These are phyloP conservation scores for Leptothorax acervorum DNA, from an alignment of 2,888 invertebrate species.

Conservation along the genomic window DNA sequence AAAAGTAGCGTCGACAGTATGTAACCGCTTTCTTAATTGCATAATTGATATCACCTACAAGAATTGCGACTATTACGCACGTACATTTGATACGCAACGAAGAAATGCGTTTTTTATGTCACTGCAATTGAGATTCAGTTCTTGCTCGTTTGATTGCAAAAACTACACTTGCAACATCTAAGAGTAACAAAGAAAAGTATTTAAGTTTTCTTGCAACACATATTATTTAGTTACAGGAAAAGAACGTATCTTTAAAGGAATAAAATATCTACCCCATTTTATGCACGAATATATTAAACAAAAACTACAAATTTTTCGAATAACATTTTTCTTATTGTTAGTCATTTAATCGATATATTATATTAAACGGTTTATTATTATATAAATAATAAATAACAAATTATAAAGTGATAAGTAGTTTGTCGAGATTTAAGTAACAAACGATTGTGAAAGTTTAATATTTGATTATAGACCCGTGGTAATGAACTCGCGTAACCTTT, in stretches of 20 bases:
- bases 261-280: neutral
- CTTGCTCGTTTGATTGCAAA: neutral
- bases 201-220: neutral
- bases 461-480: conserved; percentile 6
- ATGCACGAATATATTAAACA: neutral
- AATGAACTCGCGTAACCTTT: conserved; percentile 47
- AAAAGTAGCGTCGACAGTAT: neutral
- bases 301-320: neutral
- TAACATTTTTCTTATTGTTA: neutral
- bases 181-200: neutral
- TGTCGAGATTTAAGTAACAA: neutral
- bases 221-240: neutral
- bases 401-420: neutral
- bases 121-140: neutral
- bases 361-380: neutral
- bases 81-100: neutral
- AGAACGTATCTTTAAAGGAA: neutral
- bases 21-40: neutral
- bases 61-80: neutral
- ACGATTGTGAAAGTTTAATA: neutral
- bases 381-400: neutral
- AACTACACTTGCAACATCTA: neutral
- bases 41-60: neutral
- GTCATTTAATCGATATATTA: neutral
- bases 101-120: neutral